Evolutionary conservation across 2,888 invertebrate genomes (phyloP).

Genomic region (Eudasyphora cyanicolor): DNA sequence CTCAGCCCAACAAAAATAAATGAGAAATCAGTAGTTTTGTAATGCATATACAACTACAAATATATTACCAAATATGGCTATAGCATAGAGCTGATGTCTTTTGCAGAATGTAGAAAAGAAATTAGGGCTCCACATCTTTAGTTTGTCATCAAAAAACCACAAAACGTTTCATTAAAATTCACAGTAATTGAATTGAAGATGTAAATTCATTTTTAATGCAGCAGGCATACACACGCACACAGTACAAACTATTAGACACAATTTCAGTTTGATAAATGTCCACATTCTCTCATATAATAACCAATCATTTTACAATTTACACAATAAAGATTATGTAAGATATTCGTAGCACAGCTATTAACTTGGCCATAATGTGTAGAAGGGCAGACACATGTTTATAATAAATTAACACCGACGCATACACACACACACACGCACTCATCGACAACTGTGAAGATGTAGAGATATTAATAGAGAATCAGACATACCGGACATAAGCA

Average conservation of each 20-base stretch:
- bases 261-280: conserved; percentile 14
- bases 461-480: not conserved
- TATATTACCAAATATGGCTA: too few relatives aligned
- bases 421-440: not conserved
- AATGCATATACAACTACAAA: too few relatives aligned
- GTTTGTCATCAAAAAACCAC: not conserved
- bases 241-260: not conserved
- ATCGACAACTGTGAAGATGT: not conserved
- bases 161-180: conserved; percentile 10
- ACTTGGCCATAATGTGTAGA: not conserved
- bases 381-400: not conserved
- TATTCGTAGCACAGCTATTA: conserved; percentile 16
- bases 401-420: not conserved
- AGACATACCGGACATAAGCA: too few relatives aligned
- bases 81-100: too few relatives aligned
- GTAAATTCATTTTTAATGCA: conserved; percentile 9
- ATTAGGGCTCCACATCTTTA: not conserved
- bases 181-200: conserved; percentile 5
- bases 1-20: too few relatives aligned
- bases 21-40: too few relatives aligned
- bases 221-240: not conserved
- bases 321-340: conserved; percentile 5
- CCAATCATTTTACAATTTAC: conserved; percentile 34
- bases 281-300: conserved; percentile 19
- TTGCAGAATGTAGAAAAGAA: too few relatives aligned